Evolutionary conservation across 1,140 invertebrate genomes (phyloP), one percentile per base, ranked within the genome.

Genomic region (Antheraea pernyi): DNA sequence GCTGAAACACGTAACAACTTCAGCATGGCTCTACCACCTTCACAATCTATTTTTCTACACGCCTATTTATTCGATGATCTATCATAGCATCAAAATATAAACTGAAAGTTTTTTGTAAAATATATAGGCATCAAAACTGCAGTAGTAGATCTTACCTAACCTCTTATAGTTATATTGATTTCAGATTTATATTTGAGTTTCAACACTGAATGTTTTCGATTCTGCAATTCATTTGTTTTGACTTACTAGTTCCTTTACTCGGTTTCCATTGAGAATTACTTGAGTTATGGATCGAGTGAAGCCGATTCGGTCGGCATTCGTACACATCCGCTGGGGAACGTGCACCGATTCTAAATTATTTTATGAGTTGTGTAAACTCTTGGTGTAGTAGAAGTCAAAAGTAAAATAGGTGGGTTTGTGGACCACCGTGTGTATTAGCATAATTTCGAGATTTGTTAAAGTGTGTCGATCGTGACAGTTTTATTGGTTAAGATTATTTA

Each of bases 281-380:
- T 84, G 78, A 88, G 78, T 88, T 88, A 85, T 80, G 76, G 66
- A 75, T 70, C 60, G 72, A 74, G 72, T 75, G 77, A 68, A 71
- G 73, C 74, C 76, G 78, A 78, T 85, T 79, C 78, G 78, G 82
- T 71, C 53, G 77, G 81, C 77, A 85, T 86, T 85, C 77, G 81
- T 88, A 88, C 67, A 88, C 88, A 90, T 90, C 86, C 86, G 86
- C 79, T 70, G 70, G 63, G 61, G 71, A 79, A 79, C 80, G 82
- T 86, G 81, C 74, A 70, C 73, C 65, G 70, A 76, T 79, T 79
- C 76, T 83, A 79, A 86, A 84, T 83, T 83, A 84, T 78, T 83
- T 65, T 71, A 70, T 68, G 18, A 22, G 46, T 53, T 36, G 10
- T 48, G 62, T 65, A 65, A 65, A 53, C 46, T 16, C 0, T 11